These are phyloP conservation scores for Andrena flavipes DNA, from an alignment of 2,888 invertebrate species.

Conservation along the genomic window DNA sequence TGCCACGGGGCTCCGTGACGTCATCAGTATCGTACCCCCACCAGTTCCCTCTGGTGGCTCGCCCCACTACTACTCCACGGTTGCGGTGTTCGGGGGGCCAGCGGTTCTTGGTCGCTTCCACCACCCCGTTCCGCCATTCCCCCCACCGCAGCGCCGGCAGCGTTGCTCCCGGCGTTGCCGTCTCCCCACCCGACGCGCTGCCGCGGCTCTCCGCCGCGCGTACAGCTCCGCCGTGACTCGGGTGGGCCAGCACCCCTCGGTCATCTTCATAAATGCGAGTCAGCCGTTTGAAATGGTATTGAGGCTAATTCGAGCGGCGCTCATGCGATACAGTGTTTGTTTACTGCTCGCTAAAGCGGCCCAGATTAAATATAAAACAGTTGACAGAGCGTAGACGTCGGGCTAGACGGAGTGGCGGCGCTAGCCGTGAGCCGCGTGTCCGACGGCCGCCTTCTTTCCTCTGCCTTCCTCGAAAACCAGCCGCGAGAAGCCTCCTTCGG, in stretches of 20 bases:
- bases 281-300: slow-evolving; percentile 83
- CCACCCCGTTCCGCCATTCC: slow-evolving; percentile 9
- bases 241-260: slow-evolving; percentile 73
- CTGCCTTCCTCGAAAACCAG: slow-evolving; percentile 17
- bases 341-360: slow-evolving; percentile 84
- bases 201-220: slow-evolving; percentile 35
- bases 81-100: slow-evolving; percentile 38
- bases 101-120: slow-evolving; percentile 25
- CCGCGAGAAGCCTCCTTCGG: not conserved
- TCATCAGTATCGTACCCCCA: slow-evolving; percentile 81
- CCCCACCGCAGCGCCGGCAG: slow-evolving; percentile 29
- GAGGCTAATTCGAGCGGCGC: slow-evolving; percentile 84
- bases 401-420: slow-evolving; percentile 84
- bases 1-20: slow-evolving; percentile 84
- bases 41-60: slow-evolving; percentile 60
- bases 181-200: slow-evolving; percentile 24
- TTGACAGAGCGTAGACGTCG: slow-evolving; percentile 81
- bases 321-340: slow-evolving; percentile 84
- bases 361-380: slow-evolving; percentile 84
- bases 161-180: slow-evolving; percentile 15
- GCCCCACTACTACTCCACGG: slow-evolving; percentile 50
- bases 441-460: slow-evolving; percentile 55
- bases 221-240: slow-evolving; percentile 60
- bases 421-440: slow-evolving; percentile 71
- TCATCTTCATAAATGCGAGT: slow-evolving; percentile 81